Evolutionary conservation across 2,888 invertebrate genomes (phyloP).

Genomic region (Sinotaia quadrata): DNA sequence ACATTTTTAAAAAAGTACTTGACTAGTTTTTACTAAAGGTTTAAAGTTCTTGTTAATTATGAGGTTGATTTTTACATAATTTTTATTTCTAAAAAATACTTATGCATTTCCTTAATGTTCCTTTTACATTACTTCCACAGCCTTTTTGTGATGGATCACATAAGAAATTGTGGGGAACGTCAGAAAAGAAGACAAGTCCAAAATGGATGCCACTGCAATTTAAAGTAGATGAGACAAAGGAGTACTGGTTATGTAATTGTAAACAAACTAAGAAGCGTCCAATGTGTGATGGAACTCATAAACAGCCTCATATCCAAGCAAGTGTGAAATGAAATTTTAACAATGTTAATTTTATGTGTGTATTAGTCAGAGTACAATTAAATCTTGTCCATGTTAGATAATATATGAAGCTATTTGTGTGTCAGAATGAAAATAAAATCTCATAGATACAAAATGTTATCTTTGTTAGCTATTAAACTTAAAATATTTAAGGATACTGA

Average conservation of each 20-base stretch:
- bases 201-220: slow-evolving; percentile 83
- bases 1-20: no score
- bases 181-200: slow-evolving; percentile 81
- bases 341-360: no score
- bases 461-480: no score
- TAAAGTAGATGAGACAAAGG: slow-evolving; percentile 87
- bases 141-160: slow-evolving; percentile 97
- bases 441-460: no score
- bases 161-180: slow-evolving; percentile 75
- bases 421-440: no score
- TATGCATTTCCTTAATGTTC: background rate
- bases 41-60: no score
- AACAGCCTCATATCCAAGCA: slow-evolving; percentile 66
- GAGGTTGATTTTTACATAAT: slow-evolving; percentile 3
- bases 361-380: no score
- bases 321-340: slow-evolving; percentile 39
- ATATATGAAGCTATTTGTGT: no score
- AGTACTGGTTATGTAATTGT: slow-evolving; percentile 98
- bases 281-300: slow-evolving; percentile 97
- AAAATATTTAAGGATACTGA: no score
- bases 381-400: no score
- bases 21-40: no score
- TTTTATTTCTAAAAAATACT: background rate
- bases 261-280: slow-evolving; percentile 94
- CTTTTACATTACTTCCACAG: slow-evolving; percentile 72